A percentile compares a stretch with the other conserved stretches of the same genome.
Conservation (phyloP, 2,113 vertebrate genomes). For the Ibidorhyncha struthersii region DNA sequence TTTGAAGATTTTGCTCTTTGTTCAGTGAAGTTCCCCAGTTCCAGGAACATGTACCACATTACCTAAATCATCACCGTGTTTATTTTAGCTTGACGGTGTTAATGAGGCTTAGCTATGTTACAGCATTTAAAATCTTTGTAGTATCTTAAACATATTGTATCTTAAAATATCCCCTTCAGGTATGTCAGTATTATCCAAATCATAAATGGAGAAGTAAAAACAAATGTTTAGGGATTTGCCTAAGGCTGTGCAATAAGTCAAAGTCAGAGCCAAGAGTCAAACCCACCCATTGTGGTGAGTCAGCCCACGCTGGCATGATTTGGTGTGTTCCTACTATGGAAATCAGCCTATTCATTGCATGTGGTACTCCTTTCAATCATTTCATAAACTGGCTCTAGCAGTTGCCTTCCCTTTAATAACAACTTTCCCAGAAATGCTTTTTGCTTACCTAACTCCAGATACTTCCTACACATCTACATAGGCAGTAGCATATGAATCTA, state of each 20-base stretch:
- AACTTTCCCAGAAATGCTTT: slow-evolving; percentile 21
- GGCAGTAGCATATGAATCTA: background rate
- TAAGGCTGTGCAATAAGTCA: background rate
- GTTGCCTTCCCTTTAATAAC: slow-evolving; percentile 32
- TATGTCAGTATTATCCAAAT: slow-evolving; percentile 20
- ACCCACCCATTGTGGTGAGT: slow-evolving; percentile 45
- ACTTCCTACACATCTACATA: background rate
- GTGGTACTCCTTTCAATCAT: background rate
- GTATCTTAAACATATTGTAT: slow-evolving; percentile 30
- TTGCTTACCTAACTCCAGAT: background rate
- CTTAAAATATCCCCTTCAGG: slow-evolving; percentile 15
- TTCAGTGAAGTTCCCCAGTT: background rate
- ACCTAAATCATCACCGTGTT: slow-evolving; percentile 6
- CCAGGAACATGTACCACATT: background rate
- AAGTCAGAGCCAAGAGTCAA: background rate
- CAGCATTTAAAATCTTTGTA: slow-evolving; percentile 40
- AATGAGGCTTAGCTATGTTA: slow-evolving; percentile 18
- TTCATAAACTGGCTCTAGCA: slow-evolving; percentile 13
- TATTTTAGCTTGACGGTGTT: background rate
- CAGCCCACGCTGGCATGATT: slow-evolving; percentile 37
- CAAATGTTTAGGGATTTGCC: slow-evolving; percentile 31
- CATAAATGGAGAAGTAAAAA: slow-evolving; percentile 25
- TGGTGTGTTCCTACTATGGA: slow-evolving; percentile 16
- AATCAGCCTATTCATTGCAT: background rate
- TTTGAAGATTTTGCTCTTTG: slow-evolving; percentile 35